Evolutionary conservation across 2,113 vertebrate genomes (phyloP).

Genomic region (Danionella cerebrum): DNA sequence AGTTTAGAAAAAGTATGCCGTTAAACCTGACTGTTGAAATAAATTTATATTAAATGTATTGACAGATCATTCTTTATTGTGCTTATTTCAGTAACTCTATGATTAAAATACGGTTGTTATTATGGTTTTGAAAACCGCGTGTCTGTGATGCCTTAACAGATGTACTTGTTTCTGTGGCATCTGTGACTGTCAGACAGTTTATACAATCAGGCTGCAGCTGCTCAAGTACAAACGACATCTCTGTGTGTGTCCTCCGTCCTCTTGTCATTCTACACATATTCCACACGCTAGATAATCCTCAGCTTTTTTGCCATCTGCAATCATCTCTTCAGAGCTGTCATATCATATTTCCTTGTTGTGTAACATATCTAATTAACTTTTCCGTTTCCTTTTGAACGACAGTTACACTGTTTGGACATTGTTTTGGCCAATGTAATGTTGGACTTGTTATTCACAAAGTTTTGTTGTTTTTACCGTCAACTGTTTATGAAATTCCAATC

Average conservation of each 20-base stretch:
- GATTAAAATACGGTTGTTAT: no score
- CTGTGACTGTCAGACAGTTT: background rate
- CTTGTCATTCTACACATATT: conserved; percentile 21
- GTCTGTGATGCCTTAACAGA: background rate
- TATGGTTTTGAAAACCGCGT: background rate
- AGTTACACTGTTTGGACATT: no score
- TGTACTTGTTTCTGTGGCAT: background rate
- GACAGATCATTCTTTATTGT: no score
- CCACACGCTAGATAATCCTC: background rate
- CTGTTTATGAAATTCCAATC: no score
- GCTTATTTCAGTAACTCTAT: no score
- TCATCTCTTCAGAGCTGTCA: background rate
- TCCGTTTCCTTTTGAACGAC: background rate
- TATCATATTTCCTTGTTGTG: background rate
- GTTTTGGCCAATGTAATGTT: no score
- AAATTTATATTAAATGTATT: no score
- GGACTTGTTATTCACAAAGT: no score
- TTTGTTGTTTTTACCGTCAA: no score
- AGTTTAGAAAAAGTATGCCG: no score
- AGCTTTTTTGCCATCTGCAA: background rate
- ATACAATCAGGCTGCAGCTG: conserved; percentile 2
- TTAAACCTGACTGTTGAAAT: no score
- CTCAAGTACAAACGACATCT: background rate
- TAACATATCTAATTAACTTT: background rate
- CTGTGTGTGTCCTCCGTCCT: background rate